Evolutionary conservation across 1,140 invertebrate genomes (phyloP), one percentile per base, ranked within the genome.

Genomic region (Arctopsyche grandis): DNA sequence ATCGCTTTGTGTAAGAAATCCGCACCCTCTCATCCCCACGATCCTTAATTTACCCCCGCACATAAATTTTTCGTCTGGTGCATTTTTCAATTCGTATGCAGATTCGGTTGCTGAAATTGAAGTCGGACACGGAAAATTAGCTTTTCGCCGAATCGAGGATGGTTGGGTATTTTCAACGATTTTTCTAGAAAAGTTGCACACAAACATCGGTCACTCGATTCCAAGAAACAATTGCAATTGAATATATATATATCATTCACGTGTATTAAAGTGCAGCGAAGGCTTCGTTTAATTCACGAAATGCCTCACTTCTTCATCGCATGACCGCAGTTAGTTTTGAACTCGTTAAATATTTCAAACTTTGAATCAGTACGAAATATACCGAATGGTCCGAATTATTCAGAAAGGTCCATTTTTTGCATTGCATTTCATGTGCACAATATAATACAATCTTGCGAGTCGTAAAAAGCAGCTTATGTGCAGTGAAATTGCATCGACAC

Each of bases 111-210:
- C 56, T 19, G 14, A 19, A 19, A 60, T 60, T 60, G 56, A 19
- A 60, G n/a, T 21, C 21, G 16, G 7, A 60, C 56, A 60, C 56
- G 56, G 56, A 60, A 60, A 60, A 60, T 60, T 60, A 19, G 7
- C 29, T 38, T 38, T 38, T 60, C 56, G 56, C 56, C 29, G 29
- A 38, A 38, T 7, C 29, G 29, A 7, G 29, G 7, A 38, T 38
- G 29, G 7, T 38, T 38, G 48, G 12, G 48, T 10, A 12, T 12
- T 52, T 52, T 52, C 16, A 10, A 3, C 29, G 60, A 21, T 21
- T 66, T 22, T 66, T 66, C 60, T 3, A 3, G 60, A 26, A 26
- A 66, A 29, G n/a, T 66, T 19, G 24, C 63, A 24, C 24, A 24
- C 63, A 21, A 56, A 56, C 52, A 56, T 3, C 19, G 52, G 52